A percentile compares a stretch with the other conserved stretches of the same genome.
phyloP scores from a whole-genome alignment of 1,140 invertebrate species.

The Anagrus nilaparvatae region DNA sequence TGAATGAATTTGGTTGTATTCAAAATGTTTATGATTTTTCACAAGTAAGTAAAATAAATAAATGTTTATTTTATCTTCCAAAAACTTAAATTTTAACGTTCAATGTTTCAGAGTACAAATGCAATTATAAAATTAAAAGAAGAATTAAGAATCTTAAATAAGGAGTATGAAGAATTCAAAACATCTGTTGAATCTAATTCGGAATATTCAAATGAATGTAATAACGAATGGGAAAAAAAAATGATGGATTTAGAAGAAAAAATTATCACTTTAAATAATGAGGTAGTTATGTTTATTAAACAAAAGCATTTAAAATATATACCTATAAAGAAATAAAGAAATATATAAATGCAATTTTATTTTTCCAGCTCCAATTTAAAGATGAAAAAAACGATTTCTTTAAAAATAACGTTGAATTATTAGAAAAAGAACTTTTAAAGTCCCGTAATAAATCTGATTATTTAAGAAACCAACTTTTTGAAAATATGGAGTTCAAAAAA shows the following conservation, averaged over 20 bases:
- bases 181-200: constrained; percentile 16
- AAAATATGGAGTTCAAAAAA: constrained; percentile 25
- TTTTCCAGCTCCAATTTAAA: constrained; percentile 24
- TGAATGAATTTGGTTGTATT: constrained; percentile 20
- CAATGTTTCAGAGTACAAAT: constrained; percentile 16
- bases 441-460: constrained; percentile 21
- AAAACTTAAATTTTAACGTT: constrained; percentile 2
- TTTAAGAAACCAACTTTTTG: constrained; percentile 19
- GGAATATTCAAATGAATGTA: constrained; percentile 4
- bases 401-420: constrained; percentile 22
- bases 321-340: not conserved
- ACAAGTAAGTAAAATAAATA: constrained; percentile 15
- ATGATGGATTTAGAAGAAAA: constrained; percentile 24
- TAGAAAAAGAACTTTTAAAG: constrained; percentile 25
- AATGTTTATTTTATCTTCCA: constrained; percentile 1
- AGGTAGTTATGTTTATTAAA: constrained; percentile 23
- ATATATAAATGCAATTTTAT: constrained; percentile 7
- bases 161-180: constrained; percentile 29
- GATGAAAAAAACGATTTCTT: constrained; percentile 27
- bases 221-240: constrained; percentile 18
- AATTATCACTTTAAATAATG: constrained; percentile 25
- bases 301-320: not conserved
- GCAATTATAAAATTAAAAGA: constrained; percentile 25
- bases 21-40: constrained; percentile 9
- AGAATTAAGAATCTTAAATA: constrained; percentile 26